Base-by-base conservation (phyloP, 1,140 invertebrate genomes). In the Drosophila orena region DNA sequence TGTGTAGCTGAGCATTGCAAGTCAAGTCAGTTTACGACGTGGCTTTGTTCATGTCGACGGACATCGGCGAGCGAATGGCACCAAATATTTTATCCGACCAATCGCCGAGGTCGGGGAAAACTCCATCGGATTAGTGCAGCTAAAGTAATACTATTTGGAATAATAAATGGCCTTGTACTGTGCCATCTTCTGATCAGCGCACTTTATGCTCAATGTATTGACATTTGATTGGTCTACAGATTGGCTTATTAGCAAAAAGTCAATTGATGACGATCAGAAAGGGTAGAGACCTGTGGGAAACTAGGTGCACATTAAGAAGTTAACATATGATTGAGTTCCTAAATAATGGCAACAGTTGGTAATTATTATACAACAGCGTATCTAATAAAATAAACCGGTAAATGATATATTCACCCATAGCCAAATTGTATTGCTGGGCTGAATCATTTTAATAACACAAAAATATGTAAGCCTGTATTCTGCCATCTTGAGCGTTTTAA, bases 151-250 rank as follows among this genome's bases (percentile, higher is more conserved):
- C 64, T 70, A 69, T 70, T 70, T 69, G 43, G 35, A 56, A 76
- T 79, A 81, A 88, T 79, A 86, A 78, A 88, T 88, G 83, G 61
- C 65, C 56, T 44, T 60, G 47, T 75, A 79, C 65, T 79, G 71
- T 84, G 66, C 46, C 70, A 79, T 55, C 62, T 40, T 12, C 59
- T 30, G 47, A 75, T 83, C 80, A 54, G 62, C 14, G n/a, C 59
- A 70, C 57, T 85, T 86, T 85, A 74, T 69, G 71, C 52, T 47
- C 61, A 24, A 24, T 85, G 78, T 85, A 86, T 85, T 85, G 81
- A 85, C 83, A 81, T 59, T 88, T 81, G 83, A 86, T 88, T 88
- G 75, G 78, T 66, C 43, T 49, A 68, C 83, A 88, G 83, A 86
- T 85, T 81, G 81, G 62, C 81, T 66, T 86, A 86, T 85, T 85